These are phyloP conservation scores for Phrynocephalus forsythii DNA, from an alignment of 2,797 vertebrate species.

Conservation along the genomic window DNA sequence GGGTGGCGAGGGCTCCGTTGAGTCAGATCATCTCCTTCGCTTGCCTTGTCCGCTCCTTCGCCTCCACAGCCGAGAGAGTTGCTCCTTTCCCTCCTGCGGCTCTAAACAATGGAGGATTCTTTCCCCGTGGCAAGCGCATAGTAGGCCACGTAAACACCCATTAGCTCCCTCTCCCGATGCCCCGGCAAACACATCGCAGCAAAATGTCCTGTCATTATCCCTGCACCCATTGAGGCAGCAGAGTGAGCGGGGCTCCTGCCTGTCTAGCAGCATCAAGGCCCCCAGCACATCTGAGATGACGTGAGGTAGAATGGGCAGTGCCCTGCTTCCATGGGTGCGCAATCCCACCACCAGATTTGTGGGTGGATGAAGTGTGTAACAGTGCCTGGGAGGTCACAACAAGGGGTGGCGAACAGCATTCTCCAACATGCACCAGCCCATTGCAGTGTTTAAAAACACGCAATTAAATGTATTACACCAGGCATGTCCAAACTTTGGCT, in stretches of 20 bases:
- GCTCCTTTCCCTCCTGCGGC: slow-evolving; percentile 13
- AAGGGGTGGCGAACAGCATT: too few relatives aligned
- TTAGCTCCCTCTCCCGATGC: slow-evolving; percentile 54
- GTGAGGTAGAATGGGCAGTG: too few relatives aligned
- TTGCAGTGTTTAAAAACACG: too few relatives aligned
- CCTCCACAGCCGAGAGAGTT: background rate
- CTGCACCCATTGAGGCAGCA: slow-evolving; percentile 45
- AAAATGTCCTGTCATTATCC: slow-evolving; percentile 53
- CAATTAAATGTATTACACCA: too few relatives aligned
- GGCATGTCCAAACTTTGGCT: too few relatives aligned
- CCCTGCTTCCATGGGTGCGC: too few relatives aligned
- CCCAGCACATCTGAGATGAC: background rate
- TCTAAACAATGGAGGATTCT: background rate
- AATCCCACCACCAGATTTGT: too few relatives aligned
- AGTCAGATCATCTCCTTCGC: background rate
- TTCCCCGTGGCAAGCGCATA: rapidly evolving
- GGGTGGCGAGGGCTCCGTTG: too few relatives aligned
- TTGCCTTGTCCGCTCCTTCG: rapidly evolving
- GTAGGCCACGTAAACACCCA: slow-evolving; percentile 43
- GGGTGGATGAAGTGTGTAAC: background rate
- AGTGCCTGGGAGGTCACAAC: too few relatives aligned
- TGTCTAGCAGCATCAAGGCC: background rate
- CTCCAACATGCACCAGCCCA: too few relatives aligned
- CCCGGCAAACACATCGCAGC: slow-evolving; percentile 27
- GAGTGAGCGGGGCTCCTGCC: background rate